A percentile compares a stretch with the other conserved stretches of the same genome.
Conservation (phyloP, 2,113 vertebrate genomes). For the Polypterus bichir region DNA sequence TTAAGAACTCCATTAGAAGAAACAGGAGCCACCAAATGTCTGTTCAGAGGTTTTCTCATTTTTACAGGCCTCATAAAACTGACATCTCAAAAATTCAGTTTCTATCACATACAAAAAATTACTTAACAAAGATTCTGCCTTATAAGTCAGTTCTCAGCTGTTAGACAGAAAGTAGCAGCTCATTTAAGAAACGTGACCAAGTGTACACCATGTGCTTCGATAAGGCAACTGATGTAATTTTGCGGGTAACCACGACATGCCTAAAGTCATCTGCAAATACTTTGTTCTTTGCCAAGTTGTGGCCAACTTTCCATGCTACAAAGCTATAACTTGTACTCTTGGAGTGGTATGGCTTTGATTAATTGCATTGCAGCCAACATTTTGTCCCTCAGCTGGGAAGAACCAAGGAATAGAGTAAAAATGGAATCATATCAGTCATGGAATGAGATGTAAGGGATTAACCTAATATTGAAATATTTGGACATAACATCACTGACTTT, state of each 20-base stretch:
- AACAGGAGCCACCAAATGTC: too few species aligned
- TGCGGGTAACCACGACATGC: slow-evolving; percentile 7
- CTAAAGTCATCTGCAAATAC: slow-evolving; percentile 15
- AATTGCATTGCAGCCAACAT: slow-evolving; percentile 9
- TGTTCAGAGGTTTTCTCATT: too few species aligned
- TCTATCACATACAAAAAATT: too few species aligned
- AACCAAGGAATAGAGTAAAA: neutral
- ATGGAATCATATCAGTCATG: slow-evolving; percentile 13
- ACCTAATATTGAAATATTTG: slow-evolving; percentile 1
- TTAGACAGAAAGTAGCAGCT: too few species aligned
- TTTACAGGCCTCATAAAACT: too few species aligned
- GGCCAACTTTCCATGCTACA: slow-evolving; percentile 2
- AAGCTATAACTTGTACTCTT: slow-evolving; percentile 10
- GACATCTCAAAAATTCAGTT: too few species aligned
- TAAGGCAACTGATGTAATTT: slow-evolving; percentile 5
- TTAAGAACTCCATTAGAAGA: too few species aligned
- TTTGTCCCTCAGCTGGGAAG: neutral
- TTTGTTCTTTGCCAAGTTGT: slow-evolving; percentile 3
- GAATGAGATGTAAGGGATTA: slow-evolving; percentile 9
- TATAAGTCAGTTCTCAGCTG: too few species aligned
- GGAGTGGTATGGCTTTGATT: slow-evolving; percentile 2
- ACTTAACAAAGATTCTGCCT: too few species aligned
- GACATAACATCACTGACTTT: slow-evolving; percentile 8
- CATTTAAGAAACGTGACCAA: neutral
- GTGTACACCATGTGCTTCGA: slow-evolving; percentile 3